A percentile compares a stretch with the other conserved stretches of the same genome.
These are phyloP conservation scores for Tiliacea citrago DNA, from an alignment of 2,888 invertebrate species.

Conservation along the genomic window DNA sequence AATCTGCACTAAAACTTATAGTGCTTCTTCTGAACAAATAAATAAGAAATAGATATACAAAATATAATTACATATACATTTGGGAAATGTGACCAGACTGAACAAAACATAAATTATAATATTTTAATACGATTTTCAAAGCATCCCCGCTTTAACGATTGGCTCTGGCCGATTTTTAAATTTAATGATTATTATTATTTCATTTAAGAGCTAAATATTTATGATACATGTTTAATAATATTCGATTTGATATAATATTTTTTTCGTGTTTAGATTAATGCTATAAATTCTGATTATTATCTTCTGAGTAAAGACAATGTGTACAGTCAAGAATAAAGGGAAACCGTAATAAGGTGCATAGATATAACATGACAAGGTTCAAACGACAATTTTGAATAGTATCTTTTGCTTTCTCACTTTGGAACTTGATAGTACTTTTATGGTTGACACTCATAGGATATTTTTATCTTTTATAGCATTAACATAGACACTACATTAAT, in stretches of 20 bases:
- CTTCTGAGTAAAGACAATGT: not conserved
- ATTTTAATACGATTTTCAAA: constrained; percentile 42
- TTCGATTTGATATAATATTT: constrained; percentile 42
- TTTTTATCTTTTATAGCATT: constrained; percentile 27
- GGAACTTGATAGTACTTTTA: constrained; percentile 16
- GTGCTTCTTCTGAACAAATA: constrained; percentile 49
- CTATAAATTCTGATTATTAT: not conserved
- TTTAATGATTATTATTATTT: constrained; percentile 49
- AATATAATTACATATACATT: constrained; percentile 52
- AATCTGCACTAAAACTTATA: constrained; percentile 47
- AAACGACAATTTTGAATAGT: not conserved
- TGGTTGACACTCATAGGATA: not conserved
- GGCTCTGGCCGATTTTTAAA: constrained; percentile 40
- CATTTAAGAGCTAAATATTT: constrained; percentile 45
- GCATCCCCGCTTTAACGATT: constrained; percentile 50
- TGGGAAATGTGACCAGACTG: constrained; percentile 56
- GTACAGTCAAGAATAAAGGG: constrained; percentile 22
- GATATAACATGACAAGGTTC: not conserved
- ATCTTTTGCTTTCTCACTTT: not conserved
- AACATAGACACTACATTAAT: constrained; percentile 47
- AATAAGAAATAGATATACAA: constrained; percentile 52
- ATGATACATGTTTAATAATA: constrained; percentile 54
- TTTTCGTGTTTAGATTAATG: constrained; percentile 43
- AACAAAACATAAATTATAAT: constrained; percentile 42
- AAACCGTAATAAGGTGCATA: not conserved